Evolutionary conservation across 1,140 invertebrate species (phyloP).

Genomic region (Cydia strobilella): DNA sequence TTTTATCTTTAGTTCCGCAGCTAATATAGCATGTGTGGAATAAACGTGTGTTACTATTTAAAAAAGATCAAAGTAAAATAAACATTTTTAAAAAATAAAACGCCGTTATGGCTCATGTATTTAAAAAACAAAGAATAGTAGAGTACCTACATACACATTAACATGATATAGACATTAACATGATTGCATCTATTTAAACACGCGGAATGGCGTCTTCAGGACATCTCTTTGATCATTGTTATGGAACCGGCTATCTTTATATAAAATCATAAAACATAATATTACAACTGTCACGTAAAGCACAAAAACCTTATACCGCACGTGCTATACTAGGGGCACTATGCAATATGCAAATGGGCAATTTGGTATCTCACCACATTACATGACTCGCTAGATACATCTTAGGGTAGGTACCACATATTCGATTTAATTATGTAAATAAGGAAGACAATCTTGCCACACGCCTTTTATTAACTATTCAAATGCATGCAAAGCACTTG

Average conservation of each 20-base stretch:
- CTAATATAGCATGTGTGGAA: not conserved
- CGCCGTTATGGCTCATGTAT: too few relatives aligned
- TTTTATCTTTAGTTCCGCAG: not conserved
- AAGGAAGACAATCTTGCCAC: slow-evolving; percentile 45
- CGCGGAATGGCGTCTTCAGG: not conserved
- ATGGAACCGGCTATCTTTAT: not conserved
- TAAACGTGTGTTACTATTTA: not conserved
- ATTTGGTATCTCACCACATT: slow-evolving; percentile 38
- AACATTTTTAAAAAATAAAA: too few relatives aligned
- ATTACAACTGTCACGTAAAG: slow-evolving; percentile 24
- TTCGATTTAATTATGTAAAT: slow-evolving; percentile 59
- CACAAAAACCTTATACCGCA: slow-evolving; percentile 38
- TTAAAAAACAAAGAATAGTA: too few relatives aligned
- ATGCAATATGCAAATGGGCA: slow-evolving; percentile 37
- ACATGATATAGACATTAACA: too few relatives aligned
- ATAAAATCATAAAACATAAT: not conserved
- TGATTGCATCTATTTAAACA: too few relatives aligned
- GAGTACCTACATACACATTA: too few relatives aligned
- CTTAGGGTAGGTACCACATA: slow-evolving; percentile 38
- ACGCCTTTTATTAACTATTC: slow-evolving; percentile 58
- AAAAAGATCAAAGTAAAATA: too few relatives aligned
- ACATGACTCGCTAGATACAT: slow-evolving; percentile 42
- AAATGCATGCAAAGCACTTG: slow-evolving; percentile 67
- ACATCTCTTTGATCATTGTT: not conserved
- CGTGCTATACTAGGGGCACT: slow-evolving; percentile 43